Conservation (phyloP, 1,140 invertebrate genomes). For the Temnothorax longispinosus region DNA sequence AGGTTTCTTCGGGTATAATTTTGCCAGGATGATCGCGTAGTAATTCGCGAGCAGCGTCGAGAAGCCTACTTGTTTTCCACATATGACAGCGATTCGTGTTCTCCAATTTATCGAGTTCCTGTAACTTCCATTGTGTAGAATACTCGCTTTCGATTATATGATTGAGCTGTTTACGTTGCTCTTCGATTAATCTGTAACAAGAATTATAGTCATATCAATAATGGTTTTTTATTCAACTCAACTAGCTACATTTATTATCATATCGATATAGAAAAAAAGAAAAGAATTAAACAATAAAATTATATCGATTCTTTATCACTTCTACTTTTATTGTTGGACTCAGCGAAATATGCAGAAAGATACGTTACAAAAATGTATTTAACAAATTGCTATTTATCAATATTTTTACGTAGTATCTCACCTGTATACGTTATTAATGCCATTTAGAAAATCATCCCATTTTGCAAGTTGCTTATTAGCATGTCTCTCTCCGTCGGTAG, state of each 20-base stretch:
- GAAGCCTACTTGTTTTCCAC: conserved; percentile 85
- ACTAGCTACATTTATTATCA: neutral
- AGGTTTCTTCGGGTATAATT: conserved; percentile 89
- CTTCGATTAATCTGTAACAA: conserved; percentile 83
- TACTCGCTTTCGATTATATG: conserved; percentile 87
- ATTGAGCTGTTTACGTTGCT: conserved; percentile 86
- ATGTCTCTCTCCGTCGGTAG: conserved; percentile 86
- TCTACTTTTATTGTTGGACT: conserved; percentile 6
- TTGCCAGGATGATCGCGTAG: conserved; percentile 88
- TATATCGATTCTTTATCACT: neutral
- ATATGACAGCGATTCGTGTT: conserved; percentile 86
- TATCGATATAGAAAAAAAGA: neutral
- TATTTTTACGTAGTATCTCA: conserved; percentile 58
- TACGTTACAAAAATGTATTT: neutral
- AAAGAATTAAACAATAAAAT: neutral
- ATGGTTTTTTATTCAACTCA: too few relatives aligned
- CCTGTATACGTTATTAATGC: conserved; percentile 86
- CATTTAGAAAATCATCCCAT: conserved; percentile 90
- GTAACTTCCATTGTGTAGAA: conserved; percentile 87
- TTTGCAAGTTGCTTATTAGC: conserved; percentile 88
- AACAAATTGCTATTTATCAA: conserved; percentile 5
- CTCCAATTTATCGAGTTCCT: conserved; percentile 89
- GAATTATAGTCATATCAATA: neutral
- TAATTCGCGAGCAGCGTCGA: conserved; percentile 86
- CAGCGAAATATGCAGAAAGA: neutral